Evolutionary conservation across 2,797 vertebrate species (phyloP).

Genomic region (Valencia hispanica): DNA sequence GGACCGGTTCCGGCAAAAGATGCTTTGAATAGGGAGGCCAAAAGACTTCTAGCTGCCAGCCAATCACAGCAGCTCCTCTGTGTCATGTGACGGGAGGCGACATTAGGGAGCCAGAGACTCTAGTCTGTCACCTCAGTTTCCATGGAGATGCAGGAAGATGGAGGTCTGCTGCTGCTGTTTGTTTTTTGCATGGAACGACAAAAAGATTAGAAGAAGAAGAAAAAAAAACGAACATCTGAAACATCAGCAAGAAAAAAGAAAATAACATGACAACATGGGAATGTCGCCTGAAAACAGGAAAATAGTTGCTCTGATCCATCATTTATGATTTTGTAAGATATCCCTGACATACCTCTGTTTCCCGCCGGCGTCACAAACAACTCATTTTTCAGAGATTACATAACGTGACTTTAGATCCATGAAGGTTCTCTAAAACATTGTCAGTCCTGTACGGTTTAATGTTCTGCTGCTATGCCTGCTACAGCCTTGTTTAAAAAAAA

Average conservation of each 20-base stretch:
- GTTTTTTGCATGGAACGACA: conserved; percentile 55
- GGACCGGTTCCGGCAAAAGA: conserved; percentile 26
- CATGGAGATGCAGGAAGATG: conserved; percentile 49
- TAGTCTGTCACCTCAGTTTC: conserved; percentile 32
- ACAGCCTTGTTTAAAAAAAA: conserved; percentile 15
- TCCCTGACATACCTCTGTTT: background rate
- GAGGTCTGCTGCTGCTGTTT: conserved; percentile 29
- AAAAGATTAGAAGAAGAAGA: conserved; percentile 28
- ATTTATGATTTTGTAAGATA: conserved; percentile 4
- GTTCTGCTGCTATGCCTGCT: conserved; percentile 9
- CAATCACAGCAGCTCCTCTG: conserved; percentile 51
- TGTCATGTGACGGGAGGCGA: conserved; percentile 37
- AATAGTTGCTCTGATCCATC: conserved; percentile 42
- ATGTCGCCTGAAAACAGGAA: conserved; percentile 68
- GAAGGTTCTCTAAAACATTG: background rate
- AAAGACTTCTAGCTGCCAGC: conserved; percentile 32
- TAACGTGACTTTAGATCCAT: conserved; percentile 1
- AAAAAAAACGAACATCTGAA: conserved; percentile 61
- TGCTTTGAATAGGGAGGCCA: conserved; percentile 29
- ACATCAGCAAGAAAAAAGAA: conserved; percentile 77
- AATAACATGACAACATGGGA: conserved; percentile 20
- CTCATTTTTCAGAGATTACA: conserved; percentile 2
- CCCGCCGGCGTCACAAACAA: background rate
- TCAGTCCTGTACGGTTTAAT: conserved; percentile 1
- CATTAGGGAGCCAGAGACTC: conserved; percentile 24